Evolutionary conservation across 2,888 invertebrate genomes (phyloP).

Genomic region (Periphyllus acericola): DNA sequence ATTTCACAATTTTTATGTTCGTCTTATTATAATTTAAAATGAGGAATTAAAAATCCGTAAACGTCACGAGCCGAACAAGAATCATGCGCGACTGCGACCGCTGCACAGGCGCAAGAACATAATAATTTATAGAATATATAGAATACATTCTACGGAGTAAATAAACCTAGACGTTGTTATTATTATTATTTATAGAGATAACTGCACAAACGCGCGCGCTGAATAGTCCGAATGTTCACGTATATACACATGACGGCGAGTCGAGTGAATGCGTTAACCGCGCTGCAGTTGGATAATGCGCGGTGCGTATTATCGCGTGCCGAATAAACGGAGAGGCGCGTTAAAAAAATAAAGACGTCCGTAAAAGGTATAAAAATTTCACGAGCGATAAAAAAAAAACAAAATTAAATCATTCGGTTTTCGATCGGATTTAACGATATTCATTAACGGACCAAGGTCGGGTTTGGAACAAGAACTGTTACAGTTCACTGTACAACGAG

Average conservation of each 20-base stretch:
- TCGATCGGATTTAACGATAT: neutral
- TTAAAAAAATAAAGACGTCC: neutral
- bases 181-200: neutral
- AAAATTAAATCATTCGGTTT: neutral
- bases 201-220: neutral
- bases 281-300: no score
- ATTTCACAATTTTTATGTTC: neutral
- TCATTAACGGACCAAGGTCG: neutral
- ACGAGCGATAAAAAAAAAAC: neutral
- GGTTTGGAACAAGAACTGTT: neutral
- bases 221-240: neutral
- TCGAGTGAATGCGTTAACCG: no score
- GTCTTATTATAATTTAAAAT: neutral
- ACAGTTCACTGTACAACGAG: neutral
- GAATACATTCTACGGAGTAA: no score
- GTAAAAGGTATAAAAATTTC: neutral
- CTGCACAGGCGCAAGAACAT: no score
- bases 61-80: neutral
- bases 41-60: conserved; percentile 5
- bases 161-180: neutral
- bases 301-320: neutral
- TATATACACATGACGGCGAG: neutral
- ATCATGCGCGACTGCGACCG: neutral
- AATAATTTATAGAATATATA: no score
- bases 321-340: neutral